Conservation (phyloP, 2,888 invertebrate genomes). For the Dynastes hyllus region DNA sequence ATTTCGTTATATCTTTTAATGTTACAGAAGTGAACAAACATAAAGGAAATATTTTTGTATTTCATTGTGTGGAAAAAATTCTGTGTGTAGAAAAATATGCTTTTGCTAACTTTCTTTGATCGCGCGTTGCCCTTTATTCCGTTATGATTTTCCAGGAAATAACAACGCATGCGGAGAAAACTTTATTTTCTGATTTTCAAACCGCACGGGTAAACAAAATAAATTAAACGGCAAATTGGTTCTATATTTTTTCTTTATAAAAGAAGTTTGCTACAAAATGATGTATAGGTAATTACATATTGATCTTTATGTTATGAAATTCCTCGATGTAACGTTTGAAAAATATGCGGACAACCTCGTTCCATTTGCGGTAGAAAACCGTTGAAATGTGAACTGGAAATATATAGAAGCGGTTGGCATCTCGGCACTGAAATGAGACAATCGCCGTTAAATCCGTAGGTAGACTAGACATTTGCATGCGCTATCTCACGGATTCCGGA, state of each 20-base stretch:
- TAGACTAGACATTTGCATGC: slow-evolving; percentile 60
- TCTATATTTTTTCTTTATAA: too few species aligned
- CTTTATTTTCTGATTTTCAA: too few species aligned
- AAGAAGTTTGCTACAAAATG: too few species aligned
- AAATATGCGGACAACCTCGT: too few species aligned
- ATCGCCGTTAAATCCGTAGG: slow-evolving; percentile 47
- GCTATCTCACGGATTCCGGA: slow-evolving; percentile 61
- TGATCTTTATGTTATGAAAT: too few species aligned
- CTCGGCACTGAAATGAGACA: background rate
- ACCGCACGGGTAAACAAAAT: too few species aligned
- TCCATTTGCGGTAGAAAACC: slow-evolving; percentile 25
- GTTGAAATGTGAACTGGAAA: slow-evolving; percentile 43
- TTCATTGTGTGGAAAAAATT: background rate
- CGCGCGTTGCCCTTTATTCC: background rate
- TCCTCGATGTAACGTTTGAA: too few species aligned
- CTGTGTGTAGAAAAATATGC: background rate
- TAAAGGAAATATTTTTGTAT: background rate
- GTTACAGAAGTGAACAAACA: background rate
- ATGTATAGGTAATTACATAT: too few species aligned
- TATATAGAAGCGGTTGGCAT: slow-evolving; percentile 36
- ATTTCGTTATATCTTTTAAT: too few species aligned
- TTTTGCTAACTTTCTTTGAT: background rate
- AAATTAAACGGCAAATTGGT: too few species aligned
- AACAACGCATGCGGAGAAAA: background rate
- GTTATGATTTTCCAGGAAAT: background rate